Percentiles rank a stretch among this genome's conserved stretches.
phyloP scores from a whole-genome alignment of 1,140 invertebrate genomes.

The Polypedilum vanderplanki region DNA sequence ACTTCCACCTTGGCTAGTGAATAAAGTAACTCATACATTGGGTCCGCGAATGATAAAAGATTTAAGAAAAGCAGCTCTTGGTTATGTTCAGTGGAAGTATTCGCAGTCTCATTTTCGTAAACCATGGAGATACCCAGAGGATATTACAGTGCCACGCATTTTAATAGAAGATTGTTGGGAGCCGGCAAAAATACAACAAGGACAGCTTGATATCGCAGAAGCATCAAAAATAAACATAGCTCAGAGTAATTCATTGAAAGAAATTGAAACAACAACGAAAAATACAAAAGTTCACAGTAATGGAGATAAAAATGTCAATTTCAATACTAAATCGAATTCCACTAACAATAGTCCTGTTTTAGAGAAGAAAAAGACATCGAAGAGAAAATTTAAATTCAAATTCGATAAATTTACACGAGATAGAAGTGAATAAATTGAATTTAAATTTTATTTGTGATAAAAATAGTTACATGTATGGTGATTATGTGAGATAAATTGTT shows the following conservation, averaged over 20 bases:
- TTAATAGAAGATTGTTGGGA: slow-evolving; percentile 47
- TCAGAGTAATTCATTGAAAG: background rate
- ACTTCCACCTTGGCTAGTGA: slow-evolving; percentile 81
- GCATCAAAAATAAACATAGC: background rate
- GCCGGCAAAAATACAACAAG: background rate
- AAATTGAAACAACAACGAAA: background rate
- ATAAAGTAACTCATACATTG: slow-evolving; percentile 79
- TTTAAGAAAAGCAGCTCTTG: slow-evolving; percentile 70
- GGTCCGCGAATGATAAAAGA: slow-evolving; percentile 77
- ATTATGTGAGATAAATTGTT: no score
- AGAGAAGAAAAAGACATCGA: background rate
- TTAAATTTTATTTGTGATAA: no score
- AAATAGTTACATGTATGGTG: no score
- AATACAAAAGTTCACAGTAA: no score
- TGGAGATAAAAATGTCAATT: background rate
- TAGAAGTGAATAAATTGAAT: no score
- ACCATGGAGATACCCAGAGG: slow-evolving; percentile 82
- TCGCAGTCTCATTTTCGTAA: slow-evolving; percentile 64
- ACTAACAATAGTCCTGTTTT: background rate
- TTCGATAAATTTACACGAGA: background rate
- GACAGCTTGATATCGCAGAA: background rate
- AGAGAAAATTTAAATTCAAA: slow-evolving; percentile 23
- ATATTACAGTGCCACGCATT: slow-evolving; percentile 62
- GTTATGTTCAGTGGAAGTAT: slow-evolving; percentile 72
- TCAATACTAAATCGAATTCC: background rate